Evolutionary conservation across 2,888 invertebrate species (phyloP), one percentile per base, ranked within the genome.

Genomic region (Cephus rjabovi): DNA sequence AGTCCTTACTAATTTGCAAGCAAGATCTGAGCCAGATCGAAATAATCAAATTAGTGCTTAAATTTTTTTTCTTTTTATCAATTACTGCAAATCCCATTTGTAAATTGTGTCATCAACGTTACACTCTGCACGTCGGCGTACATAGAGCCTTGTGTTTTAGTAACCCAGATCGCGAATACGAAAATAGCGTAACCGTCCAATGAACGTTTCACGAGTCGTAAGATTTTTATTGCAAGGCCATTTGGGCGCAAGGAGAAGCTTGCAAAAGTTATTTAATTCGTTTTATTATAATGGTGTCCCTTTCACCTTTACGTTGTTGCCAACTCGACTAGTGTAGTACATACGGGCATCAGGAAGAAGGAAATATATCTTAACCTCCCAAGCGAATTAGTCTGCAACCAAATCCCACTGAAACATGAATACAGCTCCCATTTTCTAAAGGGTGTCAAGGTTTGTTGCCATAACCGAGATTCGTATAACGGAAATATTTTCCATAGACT

Each of bases 101-200:
- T 6, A 23, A 23, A 56, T 56, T 23, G 56, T 56, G 56, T 23
- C 56, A 56, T 56, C 56, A 56, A 23, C 23, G 56, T 56, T 56
- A 71, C 74, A 71, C 75, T 79, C 76, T 70, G 34, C 69, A 73
- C 73, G 77, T 79, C 80, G 83, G 11, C 23, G 40, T 73, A 76
- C 30, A 77, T 68, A 75, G 15, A 40, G 40, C 23, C 15, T 23
- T 79, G 79, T 83, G 87, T 87, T 89, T 87, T 80, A 86, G 85
- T 90, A 89, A 90, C 89, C 90, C 87, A 89, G 87, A 89, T 90
- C 86, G 84, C 81, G 81, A 85, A 82, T 82, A 86, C 88, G 81
- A 89, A 89, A 90, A 90, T 90, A 90, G 89, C 87, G 79, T 79
- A 82, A 84, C 83, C 83, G 83, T 81, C 80, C 82, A 81, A 85